A percentile compares a stretch with the other conserved stretches of the same genome.
phyloP scores from a whole-genome alignment of 2,888 invertebrate species.

The Harpalus rufipes region DNA sequence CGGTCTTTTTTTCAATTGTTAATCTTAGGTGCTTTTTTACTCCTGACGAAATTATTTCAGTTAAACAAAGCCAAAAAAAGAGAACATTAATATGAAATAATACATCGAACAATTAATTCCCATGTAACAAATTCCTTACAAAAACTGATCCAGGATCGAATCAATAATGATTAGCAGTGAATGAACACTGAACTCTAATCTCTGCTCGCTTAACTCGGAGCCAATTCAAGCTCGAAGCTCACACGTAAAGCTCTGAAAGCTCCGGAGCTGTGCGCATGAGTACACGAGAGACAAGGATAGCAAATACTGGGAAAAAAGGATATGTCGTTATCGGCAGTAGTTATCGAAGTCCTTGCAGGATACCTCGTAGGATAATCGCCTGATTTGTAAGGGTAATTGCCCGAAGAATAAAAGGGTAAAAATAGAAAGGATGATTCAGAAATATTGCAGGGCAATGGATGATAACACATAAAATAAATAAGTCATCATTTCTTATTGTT shows the following conservation, averaged over 20 bases:
- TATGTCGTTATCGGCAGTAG: not conserved
- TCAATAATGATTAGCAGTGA: slow-evolving; percentile 2
- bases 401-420: not conserved
- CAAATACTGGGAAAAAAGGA: not conserved
- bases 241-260: not conserved
- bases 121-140: not conserved
- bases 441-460: too few relatives aligned
- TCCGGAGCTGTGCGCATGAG: too few relatives aligned
- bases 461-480: too few relatives aligned
- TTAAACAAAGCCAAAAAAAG: too few relatives aligned
- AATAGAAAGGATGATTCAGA: too few relatives aligned
- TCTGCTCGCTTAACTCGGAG: not conserved
- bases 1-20: too few relatives aligned
- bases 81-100: too few relatives aligned
- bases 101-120: not conserved
- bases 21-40: too few relatives aligned
- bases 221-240: slow-evolving; percentile 1
- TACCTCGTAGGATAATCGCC: not conserved
- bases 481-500: too few relatives aligned
- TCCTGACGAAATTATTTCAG: too few relatives aligned
- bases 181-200: slow-evolving; percentile 5
- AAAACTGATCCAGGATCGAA: not conserved
- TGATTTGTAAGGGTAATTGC: slow-evolving; percentile 2
- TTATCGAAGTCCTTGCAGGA: not conserved
- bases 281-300: too few relatives aligned